Conservation (phyloP, 2,113 vertebrate genomes). For the Diphyllodes magnificus region DNA sequence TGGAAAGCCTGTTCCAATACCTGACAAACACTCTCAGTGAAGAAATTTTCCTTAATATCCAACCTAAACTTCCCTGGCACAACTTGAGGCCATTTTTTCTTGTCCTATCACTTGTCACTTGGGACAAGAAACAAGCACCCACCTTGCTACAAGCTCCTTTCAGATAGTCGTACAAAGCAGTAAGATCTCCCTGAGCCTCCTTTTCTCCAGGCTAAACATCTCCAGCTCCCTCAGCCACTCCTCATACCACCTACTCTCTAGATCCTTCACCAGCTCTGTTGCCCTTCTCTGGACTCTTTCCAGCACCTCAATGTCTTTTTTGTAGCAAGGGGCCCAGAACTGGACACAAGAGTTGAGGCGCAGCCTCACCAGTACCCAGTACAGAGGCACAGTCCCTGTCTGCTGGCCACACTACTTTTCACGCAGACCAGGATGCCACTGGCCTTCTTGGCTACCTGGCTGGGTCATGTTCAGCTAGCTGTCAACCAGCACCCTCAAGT, state of each 20-base stretch:
- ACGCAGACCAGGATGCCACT: background rate
- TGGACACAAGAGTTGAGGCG: background rate
- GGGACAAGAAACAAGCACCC: background rate
- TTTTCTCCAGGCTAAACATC: background rate
- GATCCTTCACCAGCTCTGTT: accelerated
- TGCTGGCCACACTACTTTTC: background rate
- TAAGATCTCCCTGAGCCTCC: accelerated
- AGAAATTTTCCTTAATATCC: background rate
- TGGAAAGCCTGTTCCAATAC: background rate
- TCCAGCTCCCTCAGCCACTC: background rate
- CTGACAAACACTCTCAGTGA: background rate
- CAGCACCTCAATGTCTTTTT: background rate
- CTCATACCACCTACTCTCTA: background rate
- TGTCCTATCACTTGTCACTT: background rate
- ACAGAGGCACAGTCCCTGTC: background rate
- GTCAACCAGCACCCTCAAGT: background rate
- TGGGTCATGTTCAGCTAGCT: background rate
- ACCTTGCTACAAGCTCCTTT: background rate
- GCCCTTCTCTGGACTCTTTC: background rate
- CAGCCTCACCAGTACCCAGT: background rate
- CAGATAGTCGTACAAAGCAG: background rate
- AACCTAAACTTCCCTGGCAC: background rate
- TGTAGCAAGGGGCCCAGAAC: background rate
- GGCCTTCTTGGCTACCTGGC: background rate
- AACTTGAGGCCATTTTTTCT: background rate